These are phyloP conservation scores for Macrotus californicus DNA, from an alignment of 2,113 vertebrate genomes.

Conservation along the genomic window DNA sequence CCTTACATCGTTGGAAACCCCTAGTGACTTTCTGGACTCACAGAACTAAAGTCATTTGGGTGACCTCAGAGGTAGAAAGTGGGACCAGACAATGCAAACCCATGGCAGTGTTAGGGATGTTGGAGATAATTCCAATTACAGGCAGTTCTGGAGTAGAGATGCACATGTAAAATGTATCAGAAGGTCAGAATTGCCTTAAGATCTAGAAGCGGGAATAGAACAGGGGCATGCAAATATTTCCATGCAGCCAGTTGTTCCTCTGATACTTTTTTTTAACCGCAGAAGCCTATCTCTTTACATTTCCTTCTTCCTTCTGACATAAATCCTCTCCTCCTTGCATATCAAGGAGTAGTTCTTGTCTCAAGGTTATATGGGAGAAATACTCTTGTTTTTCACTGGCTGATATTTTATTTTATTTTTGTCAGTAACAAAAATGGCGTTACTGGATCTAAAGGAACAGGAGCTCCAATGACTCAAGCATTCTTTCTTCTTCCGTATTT, in stretches of 20 bases:
- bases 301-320: background rate
- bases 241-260: background rate
- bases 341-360: background rate
- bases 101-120: background rate
- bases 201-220: background rate
- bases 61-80: conserved; percentile 10
- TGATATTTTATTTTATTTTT: background rate
- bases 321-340: background rate
- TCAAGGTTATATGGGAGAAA: background rate
- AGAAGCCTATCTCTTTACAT: background rate
- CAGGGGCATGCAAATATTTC: background rate
- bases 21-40: background rate
- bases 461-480: background rate
- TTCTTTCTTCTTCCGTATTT: background rate
- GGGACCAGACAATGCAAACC: background rate
- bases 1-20: background rate
- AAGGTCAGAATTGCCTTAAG: background rate
- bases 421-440: background rate
- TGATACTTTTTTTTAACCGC: background rate
- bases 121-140: background rate
- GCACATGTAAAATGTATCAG: background rate
- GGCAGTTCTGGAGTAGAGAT: background rate
- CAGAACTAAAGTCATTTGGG: background rate
- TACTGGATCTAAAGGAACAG: background rate
- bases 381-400: background rate